A percentile compares a stretch with the other conserved stretches of the same genome.
These are phyloP conservation scores for Bryconaethiops microstoma DNA, from an alignment of 2,797 vertebrate species.

Conservation along the genomic window DNA sequence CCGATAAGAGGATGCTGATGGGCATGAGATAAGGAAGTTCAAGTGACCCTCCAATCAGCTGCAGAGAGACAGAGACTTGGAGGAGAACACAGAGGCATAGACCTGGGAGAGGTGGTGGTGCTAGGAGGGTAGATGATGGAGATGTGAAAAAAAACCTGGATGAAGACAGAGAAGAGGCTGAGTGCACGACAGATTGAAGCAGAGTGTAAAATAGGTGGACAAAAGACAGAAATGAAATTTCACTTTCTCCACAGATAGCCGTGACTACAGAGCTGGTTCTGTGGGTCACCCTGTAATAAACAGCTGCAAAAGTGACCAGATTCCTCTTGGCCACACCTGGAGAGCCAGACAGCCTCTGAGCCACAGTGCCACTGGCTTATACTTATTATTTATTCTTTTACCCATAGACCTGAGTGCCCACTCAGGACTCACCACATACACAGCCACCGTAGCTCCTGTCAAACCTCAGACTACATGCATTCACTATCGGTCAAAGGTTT, in stretches of 20 bases:
- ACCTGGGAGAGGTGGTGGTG: conserved; percentile 6
- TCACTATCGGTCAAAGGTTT: no score
- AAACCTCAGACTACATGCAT: no score
- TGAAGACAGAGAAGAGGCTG: neutral
- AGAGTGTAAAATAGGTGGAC: conserved; percentile 34
- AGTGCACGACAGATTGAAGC: conserved; percentile 34
- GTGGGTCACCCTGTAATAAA: neutral
- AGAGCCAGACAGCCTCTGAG: neutral
- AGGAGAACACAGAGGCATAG: neutral
- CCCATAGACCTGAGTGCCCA: no score
- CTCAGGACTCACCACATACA: no score
- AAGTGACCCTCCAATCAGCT: conserved; percentile 65
- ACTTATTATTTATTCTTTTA: no score
- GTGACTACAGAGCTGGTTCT: neutral
- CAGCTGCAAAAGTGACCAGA: neutral
- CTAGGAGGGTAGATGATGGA: conserved; percentile 10
- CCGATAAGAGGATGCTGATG: conserved; percentile 73
- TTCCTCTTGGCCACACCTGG: neutral
- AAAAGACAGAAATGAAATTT: conserved; percentile 13
- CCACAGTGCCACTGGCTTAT: no score
- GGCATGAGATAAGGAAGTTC: conserved; percentile 70
- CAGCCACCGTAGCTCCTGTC: no score
- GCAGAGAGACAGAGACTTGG: conserved; percentile 23
- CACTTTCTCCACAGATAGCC: neutral
- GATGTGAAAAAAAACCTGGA: conserved; percentile 13